These are phyloP conservation scores for Pilophorus perplexus DNA, from an alignment of 2,888 invertebrate genomes.

Conservation along the genomic window DNA sequence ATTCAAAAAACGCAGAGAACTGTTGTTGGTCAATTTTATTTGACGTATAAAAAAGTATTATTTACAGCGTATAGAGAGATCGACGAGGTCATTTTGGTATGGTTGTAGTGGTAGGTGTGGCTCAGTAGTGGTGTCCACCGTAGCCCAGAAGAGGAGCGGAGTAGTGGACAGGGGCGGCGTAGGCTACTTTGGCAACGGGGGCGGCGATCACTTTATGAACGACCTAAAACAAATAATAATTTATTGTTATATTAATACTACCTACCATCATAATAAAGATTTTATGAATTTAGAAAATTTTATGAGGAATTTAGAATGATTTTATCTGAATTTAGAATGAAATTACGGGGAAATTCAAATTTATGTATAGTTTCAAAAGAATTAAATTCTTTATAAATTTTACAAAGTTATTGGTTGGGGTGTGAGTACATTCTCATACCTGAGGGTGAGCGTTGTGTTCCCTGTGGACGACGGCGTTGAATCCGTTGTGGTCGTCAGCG, in stretches of 20 bases:
- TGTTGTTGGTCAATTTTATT: too few relatives aligned
- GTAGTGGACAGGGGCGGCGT: slow-evolving; percentile 22
- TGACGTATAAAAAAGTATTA: slow-evolving; percentile 35
- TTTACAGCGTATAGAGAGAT: slow-evolving; percentile 9
- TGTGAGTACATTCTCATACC: not conserved
- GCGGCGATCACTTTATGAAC: slow-evolving; percentile 34
- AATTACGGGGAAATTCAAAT: not conserved
- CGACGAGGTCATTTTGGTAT: not conserved
- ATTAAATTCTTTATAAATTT: too few relatives aligned
- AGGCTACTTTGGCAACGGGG: slow-evolving; percentile 30
- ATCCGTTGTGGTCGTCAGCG: slow-evolving; percentile 50
- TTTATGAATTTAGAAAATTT: not conserved
- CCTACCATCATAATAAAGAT: not conserved
- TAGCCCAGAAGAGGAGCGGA: slow-evolving; percentile 31
- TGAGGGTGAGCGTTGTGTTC: slow-evolving; percentile 46
- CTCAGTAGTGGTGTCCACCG: slow-evolving; percentile 10
- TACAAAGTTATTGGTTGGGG: too few relatives aligned
- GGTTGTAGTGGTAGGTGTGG: not conserved
- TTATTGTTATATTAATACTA: not conserved
- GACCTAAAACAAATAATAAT: slow-evolving; percentile 2
- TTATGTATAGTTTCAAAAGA: too few relatives aligned
- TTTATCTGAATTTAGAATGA: not conserved
- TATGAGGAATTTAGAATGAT: not conserved
- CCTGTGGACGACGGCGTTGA: slow-evolving; percentile 50
- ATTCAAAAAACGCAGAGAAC: too few relatives aligned